Evolutionary conservation across 2,888 invertebrate genomes (phyloP).

Genomic region (Agrotis segetum): DNA sequence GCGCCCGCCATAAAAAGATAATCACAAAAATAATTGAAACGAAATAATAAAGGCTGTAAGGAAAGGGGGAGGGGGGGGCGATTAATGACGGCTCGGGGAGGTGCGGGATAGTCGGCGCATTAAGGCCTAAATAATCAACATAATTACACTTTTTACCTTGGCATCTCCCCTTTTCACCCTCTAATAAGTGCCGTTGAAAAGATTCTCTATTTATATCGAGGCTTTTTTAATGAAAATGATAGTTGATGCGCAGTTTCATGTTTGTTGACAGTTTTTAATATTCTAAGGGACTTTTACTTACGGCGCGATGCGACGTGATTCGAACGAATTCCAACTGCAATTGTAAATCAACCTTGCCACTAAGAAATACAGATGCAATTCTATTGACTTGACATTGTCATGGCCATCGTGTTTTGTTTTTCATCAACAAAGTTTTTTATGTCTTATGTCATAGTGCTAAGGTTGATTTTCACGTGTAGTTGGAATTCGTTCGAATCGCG

Average conservation of each 20-base stretch:
- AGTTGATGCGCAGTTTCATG: conserved; percentile 70
- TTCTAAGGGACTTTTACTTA: neutral
- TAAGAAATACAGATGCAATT: too few relatives aligned
- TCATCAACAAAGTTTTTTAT: too few relatives aligned
- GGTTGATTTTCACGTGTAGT: too few relatives aligned
- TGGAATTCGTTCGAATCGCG: too few relatives aligned
- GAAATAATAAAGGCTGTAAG: conserved; percentile 88
- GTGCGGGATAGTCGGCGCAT: conserved; percentile 88
- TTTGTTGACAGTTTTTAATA: conserved; percentile 56
- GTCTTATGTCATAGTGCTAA: too few relatives aligned
- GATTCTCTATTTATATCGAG: conserved; percentile 81
- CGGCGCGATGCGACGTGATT: too few relatives aligned
- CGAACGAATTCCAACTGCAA: too few relatives aligned
- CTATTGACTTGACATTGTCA: too few relatives aligned
- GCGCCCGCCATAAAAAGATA: conserved; percentile 90
- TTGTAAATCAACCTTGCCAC: too few relatives aligned
- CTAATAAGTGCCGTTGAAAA: conserved; percentile 83
- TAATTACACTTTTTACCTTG: conserved; percentile 90
- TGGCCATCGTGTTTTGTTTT: too few relatives aligned
- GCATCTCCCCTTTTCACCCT: conserved; percentile 83
- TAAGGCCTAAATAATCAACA: conserved; percentile 91
- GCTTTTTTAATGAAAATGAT: conserved; percentile 70
- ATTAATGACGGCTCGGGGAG: conserved; percentile 85
- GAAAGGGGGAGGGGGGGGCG: conserved; percentile 78
- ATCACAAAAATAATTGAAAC: conserved; percentile 91